A percentile compares a stretch with the other conserved stretches of the same genome.
Evolutionary conservation across 2,888 invertebrate species (phyloP).

Genomic region (Minunthozetes semirufus): DNA sequence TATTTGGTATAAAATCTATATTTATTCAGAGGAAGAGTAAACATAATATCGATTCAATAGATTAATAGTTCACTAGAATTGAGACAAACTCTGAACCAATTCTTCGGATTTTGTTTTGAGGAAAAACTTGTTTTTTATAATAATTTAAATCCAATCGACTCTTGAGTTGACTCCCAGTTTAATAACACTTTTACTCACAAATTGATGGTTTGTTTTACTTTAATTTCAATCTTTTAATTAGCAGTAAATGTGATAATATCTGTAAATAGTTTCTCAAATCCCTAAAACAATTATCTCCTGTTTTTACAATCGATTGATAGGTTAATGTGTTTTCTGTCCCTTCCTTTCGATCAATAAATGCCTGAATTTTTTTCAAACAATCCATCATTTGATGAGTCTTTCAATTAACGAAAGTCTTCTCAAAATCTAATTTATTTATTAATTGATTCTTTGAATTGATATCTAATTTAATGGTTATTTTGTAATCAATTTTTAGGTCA

Average conservation of each 20-base stretch:
- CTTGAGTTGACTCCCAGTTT: neutral
- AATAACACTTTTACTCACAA: neutral
- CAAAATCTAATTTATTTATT: neutral
- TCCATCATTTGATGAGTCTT: neutral
- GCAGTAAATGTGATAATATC: neutral
- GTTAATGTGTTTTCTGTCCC: no score
- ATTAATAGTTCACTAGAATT: no score
- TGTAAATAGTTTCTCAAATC: neutral
- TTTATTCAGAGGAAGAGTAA: no score
- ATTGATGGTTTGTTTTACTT: neutral
- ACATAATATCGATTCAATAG: no score
- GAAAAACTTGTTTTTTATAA: no score
- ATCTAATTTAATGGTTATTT: constrained; percentile 1
- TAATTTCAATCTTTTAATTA: neutral
- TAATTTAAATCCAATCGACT: no score
- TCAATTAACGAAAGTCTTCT: neutral
- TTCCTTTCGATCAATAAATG: neutral
- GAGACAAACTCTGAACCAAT: no score
- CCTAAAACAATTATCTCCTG: no score
- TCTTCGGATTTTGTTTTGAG: no score
- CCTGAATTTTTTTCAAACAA: neutral
- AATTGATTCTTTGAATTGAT: neutral
- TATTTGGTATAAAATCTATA: no score
- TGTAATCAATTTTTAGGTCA: constrained; percentile 2
- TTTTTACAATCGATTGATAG: no score